phyloP scores from a whole-genome alignment of 2,797 vertebrate species.

The Peromyscus melanophrys region DNA sequence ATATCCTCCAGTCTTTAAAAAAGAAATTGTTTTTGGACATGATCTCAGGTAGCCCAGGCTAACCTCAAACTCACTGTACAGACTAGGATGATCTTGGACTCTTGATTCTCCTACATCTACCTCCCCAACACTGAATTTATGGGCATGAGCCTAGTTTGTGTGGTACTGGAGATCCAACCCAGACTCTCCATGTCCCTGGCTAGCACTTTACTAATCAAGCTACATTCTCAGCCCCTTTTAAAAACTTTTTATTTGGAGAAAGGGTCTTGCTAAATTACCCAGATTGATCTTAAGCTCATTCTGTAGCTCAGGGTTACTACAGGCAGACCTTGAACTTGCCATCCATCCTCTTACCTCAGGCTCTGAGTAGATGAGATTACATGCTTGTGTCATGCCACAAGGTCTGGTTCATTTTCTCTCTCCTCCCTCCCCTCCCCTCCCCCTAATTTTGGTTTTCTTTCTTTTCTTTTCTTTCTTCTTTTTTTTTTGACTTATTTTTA shows the following conservation, averaged over 20 bases:
- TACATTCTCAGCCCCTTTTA: neutral
- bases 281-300: neutral
- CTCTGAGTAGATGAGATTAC: neutral
- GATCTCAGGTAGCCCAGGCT: neutral
- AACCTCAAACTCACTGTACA: neutral
- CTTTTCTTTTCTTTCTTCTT: neutral
- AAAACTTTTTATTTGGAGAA: neutral
- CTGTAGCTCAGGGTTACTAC: neutral
- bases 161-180: neutral
- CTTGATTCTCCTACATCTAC: too few relatives aligned
- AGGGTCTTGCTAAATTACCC: neutral
- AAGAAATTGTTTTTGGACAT: neutral
- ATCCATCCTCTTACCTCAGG: neutral
- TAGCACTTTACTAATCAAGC: too few relatives aligned
- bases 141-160: neutral
- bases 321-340: neutral
- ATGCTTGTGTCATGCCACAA: neutral
- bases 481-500: neutral
- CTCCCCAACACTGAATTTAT: neutral
- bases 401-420: neutral
- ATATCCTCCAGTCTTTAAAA: neutral
- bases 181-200: neutral
- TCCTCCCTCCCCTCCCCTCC: too few relatives aligned
- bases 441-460: neutral
- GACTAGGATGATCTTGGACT: neutral